A percentile compares a stretch with the other conserved stretches of the same genome.
These are phyloP conservation scores for Conus ventricosus DNA, from an alignment of 1,140 invertebrate species.

Conservation along the genomic window DNA sequence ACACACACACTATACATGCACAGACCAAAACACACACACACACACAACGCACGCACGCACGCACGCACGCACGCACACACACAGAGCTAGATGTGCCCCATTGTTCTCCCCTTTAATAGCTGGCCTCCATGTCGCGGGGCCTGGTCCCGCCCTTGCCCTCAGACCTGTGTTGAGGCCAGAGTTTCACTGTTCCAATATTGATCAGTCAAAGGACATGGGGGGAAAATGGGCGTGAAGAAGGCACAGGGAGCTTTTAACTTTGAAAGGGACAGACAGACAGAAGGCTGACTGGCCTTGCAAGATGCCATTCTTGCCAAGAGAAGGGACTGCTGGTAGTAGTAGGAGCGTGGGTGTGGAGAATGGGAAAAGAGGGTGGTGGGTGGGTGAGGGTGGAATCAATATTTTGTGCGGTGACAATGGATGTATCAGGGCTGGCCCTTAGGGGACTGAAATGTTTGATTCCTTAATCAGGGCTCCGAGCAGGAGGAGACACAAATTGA, in stretches of 20 bases:
- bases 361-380: constrained; percentile 1
- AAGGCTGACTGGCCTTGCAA: neutral
- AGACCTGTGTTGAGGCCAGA: constrained; percentile 32
- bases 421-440: constrained; percentile 43
- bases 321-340: neutral
- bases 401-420: constrained; percentile 51
- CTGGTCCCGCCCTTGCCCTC: neutral
- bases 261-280: neutral
- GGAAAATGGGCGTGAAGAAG: neutral
- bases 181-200: constrained; percentile 43
- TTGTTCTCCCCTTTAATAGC: neutral
- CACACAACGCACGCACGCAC: neutral
- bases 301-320: neutral
- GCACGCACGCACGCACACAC: neutral
- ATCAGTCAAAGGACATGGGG: neutral
- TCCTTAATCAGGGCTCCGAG: constrained; percentile 45
- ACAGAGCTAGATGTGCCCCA: neutral
- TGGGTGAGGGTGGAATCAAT: constrained; percentile 41
- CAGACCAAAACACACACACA: no score
- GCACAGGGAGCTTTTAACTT: neutral
- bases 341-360: no score
- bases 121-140: neutral
- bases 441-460: constrained; percentile 42
- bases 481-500: no score
- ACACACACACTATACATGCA: neutral